Evolutionary conservation across 2,113 vertebrate species (phyloP).

Genomic region (Nicator chloris): DNA sequence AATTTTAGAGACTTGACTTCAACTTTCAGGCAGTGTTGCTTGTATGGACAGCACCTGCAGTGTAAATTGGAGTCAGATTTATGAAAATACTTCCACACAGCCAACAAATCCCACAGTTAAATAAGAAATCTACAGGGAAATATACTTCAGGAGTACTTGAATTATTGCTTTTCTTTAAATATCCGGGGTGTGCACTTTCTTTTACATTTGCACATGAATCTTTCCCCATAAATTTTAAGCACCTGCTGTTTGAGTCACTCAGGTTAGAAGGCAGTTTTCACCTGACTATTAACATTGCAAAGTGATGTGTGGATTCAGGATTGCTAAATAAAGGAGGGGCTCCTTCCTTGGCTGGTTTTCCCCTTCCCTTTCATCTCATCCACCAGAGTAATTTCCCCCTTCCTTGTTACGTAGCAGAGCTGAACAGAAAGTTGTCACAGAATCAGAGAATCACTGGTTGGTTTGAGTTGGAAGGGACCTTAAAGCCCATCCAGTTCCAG

Average conservation of each 20-base stretch:
- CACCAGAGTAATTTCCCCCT: neutral
- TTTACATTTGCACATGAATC: neutral
- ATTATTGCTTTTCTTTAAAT: neutral
- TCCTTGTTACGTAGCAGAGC: neutral
- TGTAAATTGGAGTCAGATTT: neutral
- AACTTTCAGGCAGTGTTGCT: neutral
- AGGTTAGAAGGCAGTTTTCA: neutral
- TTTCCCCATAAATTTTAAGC: neutral
- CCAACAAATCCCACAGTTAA: neutral
- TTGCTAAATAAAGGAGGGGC: neutral
- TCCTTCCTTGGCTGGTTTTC: neutral
- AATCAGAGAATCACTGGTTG: neutral
- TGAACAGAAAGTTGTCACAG: neutral
- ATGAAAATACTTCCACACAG: neutral
- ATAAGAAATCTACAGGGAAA: neutral
- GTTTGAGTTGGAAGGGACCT: neutral
- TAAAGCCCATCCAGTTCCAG: neutral
- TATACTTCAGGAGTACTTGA: neutral
- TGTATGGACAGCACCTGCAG: neutral
- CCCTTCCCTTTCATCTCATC: neutral
- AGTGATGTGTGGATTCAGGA: neutral
- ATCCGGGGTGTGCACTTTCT: neutral
- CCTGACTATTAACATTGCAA: neutral
- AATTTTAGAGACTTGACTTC: neutral
- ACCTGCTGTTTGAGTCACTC: neutral